Percentiles rank a stretch among this genome's conserved stretches.
phyloP scores from a whole-genome alignment of 1,140 invertebrate species.

The Heliconius nattereri region DNA sequence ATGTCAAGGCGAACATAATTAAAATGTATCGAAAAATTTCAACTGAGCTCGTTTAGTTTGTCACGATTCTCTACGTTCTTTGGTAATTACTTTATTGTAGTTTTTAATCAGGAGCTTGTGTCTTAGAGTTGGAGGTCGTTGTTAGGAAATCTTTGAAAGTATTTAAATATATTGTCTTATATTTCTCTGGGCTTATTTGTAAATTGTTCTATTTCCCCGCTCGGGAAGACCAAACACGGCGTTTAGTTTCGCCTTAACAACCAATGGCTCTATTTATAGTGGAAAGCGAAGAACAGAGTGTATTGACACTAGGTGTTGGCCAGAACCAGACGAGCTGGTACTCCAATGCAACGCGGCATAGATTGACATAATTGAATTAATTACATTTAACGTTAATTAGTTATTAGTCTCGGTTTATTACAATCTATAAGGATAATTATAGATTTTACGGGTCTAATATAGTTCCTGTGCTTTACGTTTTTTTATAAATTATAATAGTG shows the following conservation, averaged over 20 bases:
- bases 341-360: too few species aligned
- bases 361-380: background rate
- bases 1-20: conserved; percentile 28
- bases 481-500: too few species aligned
- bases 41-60: conserved; percentile 14
- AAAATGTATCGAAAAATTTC: conserved; percentile 24
- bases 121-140: background rate
- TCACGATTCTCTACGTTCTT: conserved; percentile 20
- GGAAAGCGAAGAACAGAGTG: too few species aligned
- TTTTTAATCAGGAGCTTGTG: conserved; percentile 4
- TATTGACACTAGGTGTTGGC: too few species aligned
- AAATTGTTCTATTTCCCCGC: too few species aligned
- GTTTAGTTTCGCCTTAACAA: too few species aligned
- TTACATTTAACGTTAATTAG: background rate
- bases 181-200: too few species aligned
- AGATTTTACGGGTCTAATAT: background rate
- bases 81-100: conserved; percentile 19
- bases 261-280: too few species aligned
- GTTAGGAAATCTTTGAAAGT: background rate
- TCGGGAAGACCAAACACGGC: too few species aligned
- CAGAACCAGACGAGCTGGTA: too few species aligned
- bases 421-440: background rate
- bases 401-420: background rate
- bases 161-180: background rate
- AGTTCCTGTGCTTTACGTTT: background rate